Base-by-base conservation (phyloP, 2,113 vertebrate genomes). In the Psammodynastes pulverulentus region DNA sequence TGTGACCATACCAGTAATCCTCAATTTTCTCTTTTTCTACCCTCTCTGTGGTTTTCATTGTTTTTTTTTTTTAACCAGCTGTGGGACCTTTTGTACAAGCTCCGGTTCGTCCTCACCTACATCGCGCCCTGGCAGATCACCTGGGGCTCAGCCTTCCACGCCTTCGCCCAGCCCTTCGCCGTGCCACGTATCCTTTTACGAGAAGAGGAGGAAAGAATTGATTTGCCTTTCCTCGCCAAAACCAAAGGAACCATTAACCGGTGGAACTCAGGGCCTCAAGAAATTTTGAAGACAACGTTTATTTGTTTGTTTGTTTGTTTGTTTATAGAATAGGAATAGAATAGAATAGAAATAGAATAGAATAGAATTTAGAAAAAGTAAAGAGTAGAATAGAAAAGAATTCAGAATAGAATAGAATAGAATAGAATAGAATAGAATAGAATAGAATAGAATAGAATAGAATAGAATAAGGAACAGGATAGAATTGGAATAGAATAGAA, bases 61-160 rank as follows among this genome's bases (percentile, higher is more conserved):
- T 24, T 58, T 26, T 12, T 29, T 12, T 29, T 12, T 1, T 6
- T 51, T 48, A 48, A 48, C 91, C 96, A 99, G 98, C 97, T 99
- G 93, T 99, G 98, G 98, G 98, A 99, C 95, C 97, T 99, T 94
- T 96, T 98, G 92, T 99, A 98, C 96, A 99, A 99, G 96, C 97
- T 99, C 89, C 98, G 98, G 5, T 99, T 99, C 2, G 98, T 99
- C 91, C 95, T 99, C 96, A 99, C 98, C 85, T 99, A 99, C 98
- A 99, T 99, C 3, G 98, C 98, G 0, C 98, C 98, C 19, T 99
- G 98, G 98, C 98, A 99, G 96, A 99, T 99, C 96, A 99, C 98
- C 53, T 99, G 98, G 98, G 98, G 98, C 92, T 99, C 98, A 0
- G 98, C 98, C 58, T 99, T 99, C 96, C 98, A 99, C 0, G 98